Percentiles rank a stretch among this genome's conserved stretches.
Evolutionary conservation across 2,113 vertebrate genomes (phyloP).

Genomic region (Carlito syrichta): DNA sequence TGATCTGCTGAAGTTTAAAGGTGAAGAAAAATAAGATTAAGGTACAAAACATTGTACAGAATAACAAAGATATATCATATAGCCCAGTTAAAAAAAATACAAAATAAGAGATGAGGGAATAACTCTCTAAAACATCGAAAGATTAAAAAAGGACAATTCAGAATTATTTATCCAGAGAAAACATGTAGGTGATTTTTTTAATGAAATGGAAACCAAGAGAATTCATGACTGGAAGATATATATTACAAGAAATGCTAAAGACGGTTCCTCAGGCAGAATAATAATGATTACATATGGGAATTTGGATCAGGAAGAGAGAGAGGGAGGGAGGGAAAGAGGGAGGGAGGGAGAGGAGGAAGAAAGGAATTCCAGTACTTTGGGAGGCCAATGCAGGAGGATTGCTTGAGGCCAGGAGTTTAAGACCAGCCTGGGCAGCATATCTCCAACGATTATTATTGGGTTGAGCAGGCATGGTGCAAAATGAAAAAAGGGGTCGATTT

Average conservation of each 20-base stretch:
- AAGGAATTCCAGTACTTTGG: neutral
- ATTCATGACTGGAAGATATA: too few species aligned
- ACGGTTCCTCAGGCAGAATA: neutral
- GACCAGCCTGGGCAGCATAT: neutral
- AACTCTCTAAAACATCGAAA: neutral
- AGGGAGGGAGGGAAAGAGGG: too few species aligned
- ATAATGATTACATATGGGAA: neutral
- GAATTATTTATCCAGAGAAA: neutral
- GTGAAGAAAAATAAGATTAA: neutral
- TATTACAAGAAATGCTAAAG: neutral
- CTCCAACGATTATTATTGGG: too few species aligned
- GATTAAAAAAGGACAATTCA: neutral
- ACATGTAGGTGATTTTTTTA: neutral
- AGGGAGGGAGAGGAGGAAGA: too few species aligned
- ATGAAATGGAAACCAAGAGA: neutral
- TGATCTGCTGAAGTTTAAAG: neutral
- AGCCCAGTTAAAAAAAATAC: neutral
- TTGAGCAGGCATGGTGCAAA: too few species aligned
- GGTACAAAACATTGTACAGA: neutral
- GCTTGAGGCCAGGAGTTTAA: neutral
- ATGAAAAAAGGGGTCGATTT: neutral
- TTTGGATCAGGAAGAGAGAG: neutral
- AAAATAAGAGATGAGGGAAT: neutral
- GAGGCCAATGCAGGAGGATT: neutral
- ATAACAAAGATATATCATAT: neutral